phyloP scores from a whole-genome alignment of 2,888 invertebrate species.

The Lamellibrachia satsuma region DNA sequence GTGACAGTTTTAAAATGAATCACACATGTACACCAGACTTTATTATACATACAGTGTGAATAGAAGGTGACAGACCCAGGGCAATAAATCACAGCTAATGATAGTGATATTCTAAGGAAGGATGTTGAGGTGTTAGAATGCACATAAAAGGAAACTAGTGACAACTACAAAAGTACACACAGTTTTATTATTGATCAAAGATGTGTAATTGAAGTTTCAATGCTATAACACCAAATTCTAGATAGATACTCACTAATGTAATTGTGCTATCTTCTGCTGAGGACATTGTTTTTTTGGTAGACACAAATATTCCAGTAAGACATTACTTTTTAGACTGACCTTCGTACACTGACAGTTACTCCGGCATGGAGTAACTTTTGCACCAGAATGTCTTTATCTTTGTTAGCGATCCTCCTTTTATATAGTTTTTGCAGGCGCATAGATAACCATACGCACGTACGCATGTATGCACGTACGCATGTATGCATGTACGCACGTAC shows the following conservation, averaged over 20 bases:
- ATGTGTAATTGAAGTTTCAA: neutral
- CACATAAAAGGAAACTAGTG: neutral
- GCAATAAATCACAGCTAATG: neutral
- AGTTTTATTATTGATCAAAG: neutral
- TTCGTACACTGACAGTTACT: neutral
- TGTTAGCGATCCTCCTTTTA: neutral
- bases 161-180: neutral
- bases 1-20: neutral
- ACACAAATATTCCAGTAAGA: neutral
- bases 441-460: too few relatives aligned
- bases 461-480: too few relatives aligned
- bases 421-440: neutral
- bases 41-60: neutral
- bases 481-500: too few relatives aligned
- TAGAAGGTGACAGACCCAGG: neutral
- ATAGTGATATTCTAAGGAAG: neutral
- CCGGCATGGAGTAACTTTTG: neutral
- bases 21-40: neutral
- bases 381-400: neutral
- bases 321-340: neutral
- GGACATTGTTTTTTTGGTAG: neutral
- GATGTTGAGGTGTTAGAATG: neutral
- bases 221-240: neutral
- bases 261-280: neutral
- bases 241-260: neutral